These are phyloP conservation scores for Ethmia dodecea DNA, from an alignment of 2,888 invertebrate species.

Conservation along the genomic window DNA sequence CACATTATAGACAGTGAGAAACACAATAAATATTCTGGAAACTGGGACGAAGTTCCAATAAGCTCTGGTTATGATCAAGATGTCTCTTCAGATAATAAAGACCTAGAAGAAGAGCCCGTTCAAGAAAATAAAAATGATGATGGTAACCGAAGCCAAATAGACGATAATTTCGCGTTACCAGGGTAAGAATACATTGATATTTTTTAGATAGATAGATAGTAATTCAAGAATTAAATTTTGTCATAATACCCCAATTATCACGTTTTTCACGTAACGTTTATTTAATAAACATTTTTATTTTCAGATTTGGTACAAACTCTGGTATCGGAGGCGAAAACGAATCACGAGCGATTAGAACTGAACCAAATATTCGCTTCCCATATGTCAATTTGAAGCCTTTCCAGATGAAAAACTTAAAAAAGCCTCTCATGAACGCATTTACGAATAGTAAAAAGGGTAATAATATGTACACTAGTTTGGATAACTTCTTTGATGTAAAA, in stretches of 20 bases:
- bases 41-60: constrained; percentile 53
- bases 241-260: neutral
- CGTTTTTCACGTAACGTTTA: too few species aligned
- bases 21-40: constrained; percentile 40
- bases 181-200: constrained; percentile 42
- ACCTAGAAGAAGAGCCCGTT: too few species aligned
- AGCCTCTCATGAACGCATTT: constrained; percentile 29
- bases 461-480: constrained; percentile 52
- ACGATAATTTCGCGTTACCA: constrained; percentile 60
- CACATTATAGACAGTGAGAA: constrained; percentile 67
- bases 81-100: constrained; percentile 14
- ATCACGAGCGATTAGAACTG: constrained; percentile 64
- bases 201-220: neutral
- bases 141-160: constrained; percentile 25
- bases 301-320: constrained; percentile 56
- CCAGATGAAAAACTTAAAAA: constrained; percentile 53
- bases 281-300: constrained; percentile 21
- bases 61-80: constrained; percentile 23
- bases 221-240: neutral
- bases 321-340: constrained; percentile 66
- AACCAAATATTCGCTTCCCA: constrained; percentile 59
- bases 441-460: constrained; percentile 45
- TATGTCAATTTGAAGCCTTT: constrained; percentile 66
- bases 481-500: constrained; percentile 51
- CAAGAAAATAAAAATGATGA: constrained; percentile 14